Percentiles rank a stretch among this genome's conserved stretches.
phyloP scores from a whole-genome alignment of 2,888 invertebrate genomes.

The Liodrosophila aerea region DNA sequence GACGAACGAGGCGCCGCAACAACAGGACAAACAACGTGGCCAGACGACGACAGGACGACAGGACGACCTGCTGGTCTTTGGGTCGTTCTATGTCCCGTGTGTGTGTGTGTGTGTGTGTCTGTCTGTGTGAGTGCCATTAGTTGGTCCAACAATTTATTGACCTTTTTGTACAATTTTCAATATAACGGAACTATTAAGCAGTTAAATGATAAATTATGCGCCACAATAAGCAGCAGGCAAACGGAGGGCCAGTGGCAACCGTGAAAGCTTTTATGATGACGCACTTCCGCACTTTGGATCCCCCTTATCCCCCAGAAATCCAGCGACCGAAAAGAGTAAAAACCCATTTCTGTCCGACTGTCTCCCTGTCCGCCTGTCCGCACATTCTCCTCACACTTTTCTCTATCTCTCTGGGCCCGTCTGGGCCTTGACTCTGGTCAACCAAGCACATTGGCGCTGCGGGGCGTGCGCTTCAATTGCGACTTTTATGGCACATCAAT shows the following conservation, averaged over 20 bases:
- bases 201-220: constrained; percentile 79
- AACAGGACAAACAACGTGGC: constrained; percentile 22
- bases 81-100: no score
- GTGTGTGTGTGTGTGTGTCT: neutral
- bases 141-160: constrained; percentile 62
- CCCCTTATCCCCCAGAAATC: neutral
- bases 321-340: constrained; percentile 1
- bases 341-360: constrained; percentile 19
- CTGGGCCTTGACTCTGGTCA: constrained; percentile 37
- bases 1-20: constrained; percentile 51
- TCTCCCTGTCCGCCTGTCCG: constrained; percentile 2
- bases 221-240: constrained; percentile 64
- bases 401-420: constrained; percentile 4
- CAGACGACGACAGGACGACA: no score
- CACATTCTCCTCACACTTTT: neutral
- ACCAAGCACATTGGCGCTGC: constrained; percentile 54
- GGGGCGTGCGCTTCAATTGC: constrained; percentile 76
- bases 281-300: constrained; percentile 70
- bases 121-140: constrained; percentile 42
- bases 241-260: no score
- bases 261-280: constrained; percentile 79
- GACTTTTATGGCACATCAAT: constrained; percentile 79
- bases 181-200: constrained; percentile 77
- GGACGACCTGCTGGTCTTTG: neutral
- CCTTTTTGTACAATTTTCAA: constrained; percentile 63